Percentiles rank a stretch among this genome's conserved stretches.
These are phyloP conservation scores for Argyrosomus japonicus DNA, from an alignment of 2,113 vertebrate species.

Conservation along the genomic window DNA sequence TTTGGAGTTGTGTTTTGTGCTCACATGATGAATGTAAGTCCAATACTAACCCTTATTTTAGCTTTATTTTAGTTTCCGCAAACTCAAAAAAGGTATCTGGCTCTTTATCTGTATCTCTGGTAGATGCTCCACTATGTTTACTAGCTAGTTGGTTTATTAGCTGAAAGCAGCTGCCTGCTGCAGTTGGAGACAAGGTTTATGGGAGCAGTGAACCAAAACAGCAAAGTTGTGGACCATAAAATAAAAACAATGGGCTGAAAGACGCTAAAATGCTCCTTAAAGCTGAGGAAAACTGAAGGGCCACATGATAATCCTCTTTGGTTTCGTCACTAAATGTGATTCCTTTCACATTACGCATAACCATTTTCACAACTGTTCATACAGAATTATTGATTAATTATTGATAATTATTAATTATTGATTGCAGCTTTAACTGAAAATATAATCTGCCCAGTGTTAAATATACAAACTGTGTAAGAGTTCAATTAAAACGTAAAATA, in stretches of 20 bases:
- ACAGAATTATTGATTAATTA: neutral
- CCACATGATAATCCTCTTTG: neutral
- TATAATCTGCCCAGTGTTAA: too few relatives aligned
- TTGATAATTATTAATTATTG: too few relatives aligned
- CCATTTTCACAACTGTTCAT: neutral
- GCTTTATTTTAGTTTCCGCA: neutral
- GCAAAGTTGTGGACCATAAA: neutral
- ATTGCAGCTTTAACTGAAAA: too few relatives aligned
- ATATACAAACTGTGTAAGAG: too few relatives aligned
- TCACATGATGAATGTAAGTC: too few relatives aligned
- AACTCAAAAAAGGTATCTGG: neutral
- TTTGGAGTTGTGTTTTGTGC: too few relatives aligned
- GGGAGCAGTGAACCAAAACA: neutral
- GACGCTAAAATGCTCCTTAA: neutral
- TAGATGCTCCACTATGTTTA: neutral
- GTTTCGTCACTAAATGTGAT: neutral
- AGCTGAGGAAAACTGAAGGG: neutral
- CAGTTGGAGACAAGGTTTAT: neutral
- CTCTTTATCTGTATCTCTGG: neutral
- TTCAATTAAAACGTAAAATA: too few relatives aligned
- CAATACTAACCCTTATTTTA: neutral
- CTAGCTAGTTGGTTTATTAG: neutral
- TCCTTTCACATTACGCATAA: neutral
- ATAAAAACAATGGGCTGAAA: neutral
- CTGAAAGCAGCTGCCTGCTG: neutral